Conservation (phyloP, 35 echinoderm and acorn worm species). For the Amphiura filiformis region DNA sequence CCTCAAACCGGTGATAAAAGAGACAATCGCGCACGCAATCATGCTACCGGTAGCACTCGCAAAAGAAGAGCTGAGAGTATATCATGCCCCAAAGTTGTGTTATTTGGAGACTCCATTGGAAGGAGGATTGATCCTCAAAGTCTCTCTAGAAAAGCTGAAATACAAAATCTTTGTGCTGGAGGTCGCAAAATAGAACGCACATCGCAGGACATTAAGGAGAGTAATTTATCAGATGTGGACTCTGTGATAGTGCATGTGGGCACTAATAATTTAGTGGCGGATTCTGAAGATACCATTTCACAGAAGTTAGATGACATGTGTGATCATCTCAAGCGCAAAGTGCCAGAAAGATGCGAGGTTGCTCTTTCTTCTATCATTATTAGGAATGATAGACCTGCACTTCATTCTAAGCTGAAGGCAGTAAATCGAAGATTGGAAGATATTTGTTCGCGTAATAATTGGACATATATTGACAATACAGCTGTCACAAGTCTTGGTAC, state of each 20-base stretch:
- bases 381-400: neutral
- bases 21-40: no score
- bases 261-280: neutral
- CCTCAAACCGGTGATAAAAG: neutral
- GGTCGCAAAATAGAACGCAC: neutral
- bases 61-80: neutral
- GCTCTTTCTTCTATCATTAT: neutral
- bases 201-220: neutral
- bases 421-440: neutral
- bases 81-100: neutral
- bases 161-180: neutral
- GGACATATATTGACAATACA: neutral
- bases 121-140: neutral
- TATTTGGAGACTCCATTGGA: neutral
- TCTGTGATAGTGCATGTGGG: neutral
- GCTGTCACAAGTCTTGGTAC: neutral
- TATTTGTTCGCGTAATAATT: neutral
- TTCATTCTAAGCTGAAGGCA: neutral
- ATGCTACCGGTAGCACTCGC: neutral
- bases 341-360: neutral
- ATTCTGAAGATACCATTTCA: neutral
- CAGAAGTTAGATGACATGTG: neutral
- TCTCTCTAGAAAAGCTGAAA: neutral
- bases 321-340: neutral
- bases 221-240: neutral